Evolutionary conservation across 1,140 invertebrate species (phyloP).

Genomic region (Lasioglossum baleicum): DNA sequence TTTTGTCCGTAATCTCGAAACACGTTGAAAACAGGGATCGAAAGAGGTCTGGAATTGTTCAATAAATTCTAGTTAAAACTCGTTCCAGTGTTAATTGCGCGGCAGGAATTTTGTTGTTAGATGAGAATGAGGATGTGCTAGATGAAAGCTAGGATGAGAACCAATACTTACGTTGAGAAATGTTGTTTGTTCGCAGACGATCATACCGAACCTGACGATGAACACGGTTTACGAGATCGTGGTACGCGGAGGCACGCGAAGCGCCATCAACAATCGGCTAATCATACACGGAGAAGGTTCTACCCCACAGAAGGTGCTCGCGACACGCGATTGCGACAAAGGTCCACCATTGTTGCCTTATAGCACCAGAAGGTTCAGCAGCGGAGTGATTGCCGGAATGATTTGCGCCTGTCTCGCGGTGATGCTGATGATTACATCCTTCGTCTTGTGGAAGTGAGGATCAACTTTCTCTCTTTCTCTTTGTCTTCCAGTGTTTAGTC

Average conservation of each 20-base stretch:
- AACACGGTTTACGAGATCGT: conserved; percentile 88
- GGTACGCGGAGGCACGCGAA: conserved; percentile 86
- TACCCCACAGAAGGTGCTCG: conserved; percentile 82
- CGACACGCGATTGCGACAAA: conserved; percentile 86
- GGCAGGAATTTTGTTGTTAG: too few species aligned
- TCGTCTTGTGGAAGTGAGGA: conserved; percentile 89
- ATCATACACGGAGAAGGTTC: conserved; percentile 86
- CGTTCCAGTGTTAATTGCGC: too few species aligned
- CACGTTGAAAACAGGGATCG: too few species aligned
- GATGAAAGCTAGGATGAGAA: not conserved
- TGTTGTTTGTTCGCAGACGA: conserved; percentile 81
- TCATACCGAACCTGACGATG: conserved; percentile 87
- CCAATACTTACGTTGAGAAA: not conserved
- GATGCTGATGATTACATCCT: conserved; percentile 85
- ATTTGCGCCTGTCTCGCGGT: conserved; percentile 87
- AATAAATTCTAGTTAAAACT: too few species aligned
- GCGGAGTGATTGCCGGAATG: conserved; percentile 86
- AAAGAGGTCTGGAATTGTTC: too few species aligned
- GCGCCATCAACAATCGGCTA: conserved; percentile 83
- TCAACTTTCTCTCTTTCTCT: conserved; percentile 1
- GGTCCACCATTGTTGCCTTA: conserved; percentile 80
- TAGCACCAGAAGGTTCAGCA: conserved; percentile 84
- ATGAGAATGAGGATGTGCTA: too few species aligned
- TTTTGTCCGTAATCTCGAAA: too few species aligned
- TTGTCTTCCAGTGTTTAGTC: too few species aligned